A percentile compares a stretch with the other conserved stretches of the same genome.
phyloP scores from a whole-genome alignment of 2,113 vertebrate species.

The Ceratotherium simum region DNA sequence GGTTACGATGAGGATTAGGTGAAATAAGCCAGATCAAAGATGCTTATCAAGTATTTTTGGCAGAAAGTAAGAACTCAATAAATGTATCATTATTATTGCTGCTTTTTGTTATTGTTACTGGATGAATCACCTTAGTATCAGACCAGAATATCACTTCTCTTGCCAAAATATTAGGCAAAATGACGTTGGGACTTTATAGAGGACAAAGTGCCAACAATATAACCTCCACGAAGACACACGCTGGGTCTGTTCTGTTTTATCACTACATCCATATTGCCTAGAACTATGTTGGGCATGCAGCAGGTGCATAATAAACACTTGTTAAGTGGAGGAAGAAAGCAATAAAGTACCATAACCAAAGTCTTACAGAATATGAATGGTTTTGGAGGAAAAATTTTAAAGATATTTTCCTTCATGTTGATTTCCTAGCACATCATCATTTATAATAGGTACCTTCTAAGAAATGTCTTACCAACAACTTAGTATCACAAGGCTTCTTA shows the following conservation, averaged over 20 bases:
- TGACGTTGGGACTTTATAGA: neutral
- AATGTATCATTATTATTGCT: neutral
- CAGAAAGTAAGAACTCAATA: neutral
- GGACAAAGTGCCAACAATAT: neutral
- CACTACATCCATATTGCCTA: neutral
- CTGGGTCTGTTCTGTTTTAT: neutral
- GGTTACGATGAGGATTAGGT: neutral
- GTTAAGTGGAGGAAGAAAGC: neutral
- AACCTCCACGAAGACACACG: neutral
- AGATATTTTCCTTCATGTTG: neutral
- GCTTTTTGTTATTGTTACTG: neutral
- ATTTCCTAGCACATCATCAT: neutral
- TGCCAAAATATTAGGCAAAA: neutral
- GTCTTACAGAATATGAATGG: neutral
- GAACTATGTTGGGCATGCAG: neutral
- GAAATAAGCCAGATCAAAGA: neutral
- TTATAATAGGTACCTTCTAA: neutral
- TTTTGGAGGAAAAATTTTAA: neutral
- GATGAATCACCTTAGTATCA: neutral
- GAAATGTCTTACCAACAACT: neutral
- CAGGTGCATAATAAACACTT: neutral
- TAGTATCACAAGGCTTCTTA: neutral
- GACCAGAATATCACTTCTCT: neutral
- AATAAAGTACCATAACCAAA: neutral
- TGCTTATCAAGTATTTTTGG: neutral